Conservation (phyloP, 2,113 vertebrate species). For the Bubalus kerabau region DNA sequence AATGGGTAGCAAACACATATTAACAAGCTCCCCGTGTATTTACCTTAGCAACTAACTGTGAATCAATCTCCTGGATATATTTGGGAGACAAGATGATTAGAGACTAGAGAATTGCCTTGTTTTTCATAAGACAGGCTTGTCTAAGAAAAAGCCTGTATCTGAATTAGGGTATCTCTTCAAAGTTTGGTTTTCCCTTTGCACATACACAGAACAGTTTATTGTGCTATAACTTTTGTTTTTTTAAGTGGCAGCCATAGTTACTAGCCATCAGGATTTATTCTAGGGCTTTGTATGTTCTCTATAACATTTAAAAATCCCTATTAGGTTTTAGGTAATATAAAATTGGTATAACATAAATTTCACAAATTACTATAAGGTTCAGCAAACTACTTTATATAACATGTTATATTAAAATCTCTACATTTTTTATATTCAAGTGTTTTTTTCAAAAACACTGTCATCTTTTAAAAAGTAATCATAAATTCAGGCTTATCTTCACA, state of each 20-base stretch:
- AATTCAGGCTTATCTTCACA: not conserved
- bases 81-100: slow-evolving; percentile 51
- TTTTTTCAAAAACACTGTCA: not conserved
- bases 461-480: not conserved
- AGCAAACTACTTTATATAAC: not conserved
- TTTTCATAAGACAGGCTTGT: slow-evolving; percentile 52
- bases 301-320: slow-evolving; percentile 18
- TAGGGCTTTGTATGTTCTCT: slow-evolving; percentile 45
- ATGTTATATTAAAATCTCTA: not conserved
- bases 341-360: slow-evolving; percentile 31
- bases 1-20: slow-evolving; percentile 44
- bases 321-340: slow-evolving; percentile 40
- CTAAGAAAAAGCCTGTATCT: slow-evolving; percentile 60
- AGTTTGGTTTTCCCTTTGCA: slow-evolving; percentile 59
- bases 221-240: slow-evolving; percentile 50
- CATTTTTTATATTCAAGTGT: not conserved
- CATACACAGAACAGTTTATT: slow-evolving; percentile 48
- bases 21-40: not conserved
- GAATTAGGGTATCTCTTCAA: slow-evolving; percentile 59
- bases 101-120: slow-evolving; percentile 37
- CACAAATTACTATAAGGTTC: not conserved
- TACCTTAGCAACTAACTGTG: not conserved
- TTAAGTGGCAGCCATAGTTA: slow-evolving; percentile 53
- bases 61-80: slow-evolving; percentile 21
- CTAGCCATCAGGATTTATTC: slow-evolving; percentile 54